phyloP scores from a whole-genome alignment of 2,888 invertebrate genomes.

The Tyria jacobaeae region DNA sequence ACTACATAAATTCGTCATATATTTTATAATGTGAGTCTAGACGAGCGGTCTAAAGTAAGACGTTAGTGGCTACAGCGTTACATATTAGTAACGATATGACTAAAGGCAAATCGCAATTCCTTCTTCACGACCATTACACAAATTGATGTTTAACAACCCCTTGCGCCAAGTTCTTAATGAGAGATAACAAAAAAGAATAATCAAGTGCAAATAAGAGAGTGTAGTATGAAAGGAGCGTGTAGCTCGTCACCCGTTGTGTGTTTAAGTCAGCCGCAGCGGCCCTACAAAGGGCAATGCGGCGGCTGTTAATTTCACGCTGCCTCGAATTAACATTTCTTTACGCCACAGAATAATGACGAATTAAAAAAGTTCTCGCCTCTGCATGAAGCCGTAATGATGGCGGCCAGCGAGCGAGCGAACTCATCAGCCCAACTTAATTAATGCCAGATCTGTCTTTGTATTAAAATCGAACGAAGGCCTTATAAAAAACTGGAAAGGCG shows the following conservation, averaged over 20 bases:
- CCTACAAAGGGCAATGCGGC: conserved; percentile 83
- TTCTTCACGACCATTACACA: conserved; percentile 68
- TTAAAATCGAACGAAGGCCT: conserved; percentile 73
- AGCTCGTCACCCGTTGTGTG: conserved; percentile 85
- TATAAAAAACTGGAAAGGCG: conserved; percentile 56
- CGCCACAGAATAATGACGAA: conserved; percentile 87
- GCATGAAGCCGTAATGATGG: conserved; percentile 83
- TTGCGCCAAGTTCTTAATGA: conserved; percentile 76
- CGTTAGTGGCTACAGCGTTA: conserved; percentile 52
- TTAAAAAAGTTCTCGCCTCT: conserved; percentile 84
- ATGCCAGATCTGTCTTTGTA: conserved; percentile 86
- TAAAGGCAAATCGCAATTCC: conserved; percentile 61
- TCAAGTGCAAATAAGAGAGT: conserved; percentile 84
- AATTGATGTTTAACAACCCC: conserved; percentile 81
- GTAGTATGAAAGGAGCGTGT: conserved; percentile 75
- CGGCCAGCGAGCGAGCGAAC: conserved; percentile 70
- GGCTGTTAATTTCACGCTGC: conserved; percentile 87
- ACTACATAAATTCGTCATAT: conserved; percentile 32
- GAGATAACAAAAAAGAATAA: conserved; percentile 79
- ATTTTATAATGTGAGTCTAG: conserved; percentile 35
- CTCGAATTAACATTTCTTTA: conserved; percentile 88
- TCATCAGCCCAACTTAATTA: conserved; percentile 85
- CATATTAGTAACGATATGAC: conserved; percentile 60
- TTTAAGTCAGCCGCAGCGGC: conserved; percentile 82
- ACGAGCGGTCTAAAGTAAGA: conserved; percentile 39